These are phyloP conservation scores for Drosophila busckii DNA, from an alignment of 1,140 invertebrate species.

Conservation along the genomic window DNA sequence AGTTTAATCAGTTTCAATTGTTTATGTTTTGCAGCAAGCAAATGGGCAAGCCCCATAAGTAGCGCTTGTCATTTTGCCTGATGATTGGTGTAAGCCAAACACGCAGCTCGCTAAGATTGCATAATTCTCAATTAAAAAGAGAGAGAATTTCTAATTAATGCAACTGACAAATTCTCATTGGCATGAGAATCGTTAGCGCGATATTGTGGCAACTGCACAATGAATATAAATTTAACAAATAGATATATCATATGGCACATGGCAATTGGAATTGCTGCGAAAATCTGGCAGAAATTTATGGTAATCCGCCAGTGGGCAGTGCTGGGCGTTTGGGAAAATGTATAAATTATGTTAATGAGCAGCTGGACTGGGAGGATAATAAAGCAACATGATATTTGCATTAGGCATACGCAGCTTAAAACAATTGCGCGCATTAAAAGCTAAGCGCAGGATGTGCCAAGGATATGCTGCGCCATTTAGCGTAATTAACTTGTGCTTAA, in stretches of 20 bases:
- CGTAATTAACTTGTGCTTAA: conserved; percentile 51
- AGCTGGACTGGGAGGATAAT: conserved; percentile 10
- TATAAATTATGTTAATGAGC: conserved; percentile 50
- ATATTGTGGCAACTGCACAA: too few relatives aligned
- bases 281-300: conserved; percentile 17
- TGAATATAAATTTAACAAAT: too few relatives aligned
- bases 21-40: conserved; percentile 45
- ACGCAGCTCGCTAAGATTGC: conserved; percentile 51
- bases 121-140: conserved; percentile 48
- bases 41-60: not conserved
- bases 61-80: conserved; percentile 41
- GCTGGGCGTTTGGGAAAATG: conserved; percentile 29
- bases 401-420: conserved; percentile 24
- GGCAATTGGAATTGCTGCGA: conserved; percentile 4
- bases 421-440: conserved; percentile 40
- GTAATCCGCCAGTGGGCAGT: conserved; percentile 13
- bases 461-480: conserved; percentile 29
- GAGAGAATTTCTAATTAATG: conserved; percentile 7
- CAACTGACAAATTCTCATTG: conserved; percentile 53
- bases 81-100: conserved; percentile 63
- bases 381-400: conserved; percentile 50
- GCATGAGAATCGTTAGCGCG: conserved; percentile 30
- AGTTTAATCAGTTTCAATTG: conserved; percentile 76
- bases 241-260: too few relatives aligned
- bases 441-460: conserved; percentile 13